Conservation (phyloP, 2,888 invertebrate genomes). For the Hemicrepidius hirtus region DNA sequence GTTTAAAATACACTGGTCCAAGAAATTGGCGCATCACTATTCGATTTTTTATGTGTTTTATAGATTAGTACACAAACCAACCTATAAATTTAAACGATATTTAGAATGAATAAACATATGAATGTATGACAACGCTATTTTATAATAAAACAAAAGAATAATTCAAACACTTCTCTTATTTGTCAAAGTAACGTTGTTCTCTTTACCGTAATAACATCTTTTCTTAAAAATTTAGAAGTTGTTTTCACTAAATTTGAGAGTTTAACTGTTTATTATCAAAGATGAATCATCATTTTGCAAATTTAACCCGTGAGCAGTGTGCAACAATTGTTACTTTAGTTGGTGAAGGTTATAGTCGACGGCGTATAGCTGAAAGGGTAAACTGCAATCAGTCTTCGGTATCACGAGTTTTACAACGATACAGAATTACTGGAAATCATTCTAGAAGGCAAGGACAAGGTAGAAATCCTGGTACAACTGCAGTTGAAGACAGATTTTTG, state of each 20-base stretch:
- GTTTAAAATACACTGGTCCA: too few relatives aligned
- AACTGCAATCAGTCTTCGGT: too few relatives aligned
- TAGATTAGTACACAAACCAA: constrained; percentile 7
- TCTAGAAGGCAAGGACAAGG: too few relatives aligned
- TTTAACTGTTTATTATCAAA: background rate
- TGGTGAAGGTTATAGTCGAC: too few relatives aligned
- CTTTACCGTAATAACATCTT: background rate
- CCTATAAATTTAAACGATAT: background rate
- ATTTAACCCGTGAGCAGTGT: background rate
- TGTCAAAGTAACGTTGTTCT: constrained; percentile 1
- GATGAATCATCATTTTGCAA: background rate
- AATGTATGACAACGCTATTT: constrained; percentile 1
- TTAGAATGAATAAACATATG: constrained; percentile 1
- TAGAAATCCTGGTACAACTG: too few relatives aligned
- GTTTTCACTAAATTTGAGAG: background rate
- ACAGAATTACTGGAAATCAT: too few relatives aligned
- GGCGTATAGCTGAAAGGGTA: too few relatives aligned
- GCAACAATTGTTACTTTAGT: background rate
- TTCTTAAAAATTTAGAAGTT: background rate
- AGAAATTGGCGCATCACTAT: too few relatives aligned
- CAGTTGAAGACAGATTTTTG: too few relatives aligned
- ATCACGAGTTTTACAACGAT: too few relatives aligned
- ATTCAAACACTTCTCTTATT: background rate
- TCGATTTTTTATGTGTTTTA: too few relatives aligned
- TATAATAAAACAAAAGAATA: constrained; percentile 1